These are phyloP conservation scores for Myodes glareolus DNA, from an alignment of 2,113 vertebrate genomes.

Conservation along the genomic window DNA sequence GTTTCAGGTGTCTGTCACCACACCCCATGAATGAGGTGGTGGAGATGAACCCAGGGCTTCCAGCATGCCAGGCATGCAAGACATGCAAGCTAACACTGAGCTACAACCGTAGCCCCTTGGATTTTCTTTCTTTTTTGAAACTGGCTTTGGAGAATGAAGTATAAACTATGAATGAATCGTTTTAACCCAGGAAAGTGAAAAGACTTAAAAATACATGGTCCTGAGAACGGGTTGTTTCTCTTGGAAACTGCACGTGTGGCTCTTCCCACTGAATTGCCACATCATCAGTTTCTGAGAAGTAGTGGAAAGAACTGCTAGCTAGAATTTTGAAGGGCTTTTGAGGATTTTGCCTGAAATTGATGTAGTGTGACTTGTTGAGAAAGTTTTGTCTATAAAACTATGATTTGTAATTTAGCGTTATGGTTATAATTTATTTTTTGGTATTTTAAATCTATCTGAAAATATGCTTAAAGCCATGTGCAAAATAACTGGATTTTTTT, in stretches of 20 bases:
- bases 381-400: background rate
- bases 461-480: background rate
- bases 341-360: background rate
- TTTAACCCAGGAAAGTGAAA: background rate
- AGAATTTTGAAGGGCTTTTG: background rate
- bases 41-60: background rate
- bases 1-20: background rate
- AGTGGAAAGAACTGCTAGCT: background rate
- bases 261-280: constrained; percentile 81
- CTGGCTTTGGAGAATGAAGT: background rate
- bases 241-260: background rate
- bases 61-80: background rate
- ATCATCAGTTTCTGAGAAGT: constrained; percentile 81
- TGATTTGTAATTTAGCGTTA: background rate
- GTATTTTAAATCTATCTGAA: background rate
- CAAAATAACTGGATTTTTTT: constrained; percentile 27
- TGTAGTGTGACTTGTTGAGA: background rate
- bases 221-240: background rate
- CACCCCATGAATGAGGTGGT: background rate
- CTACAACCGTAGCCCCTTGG: background rate
- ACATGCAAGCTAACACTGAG: background rate
- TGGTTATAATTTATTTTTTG: background rate
- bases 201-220: background rate
- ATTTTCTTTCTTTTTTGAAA: background rate
- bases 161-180: background rate